A percentile compares a stretch with the other conserved stretches of the same genome.
Conservation (phyloP, 2,797 vertebrate species). For the Babyrousa celebensis region DNA sequence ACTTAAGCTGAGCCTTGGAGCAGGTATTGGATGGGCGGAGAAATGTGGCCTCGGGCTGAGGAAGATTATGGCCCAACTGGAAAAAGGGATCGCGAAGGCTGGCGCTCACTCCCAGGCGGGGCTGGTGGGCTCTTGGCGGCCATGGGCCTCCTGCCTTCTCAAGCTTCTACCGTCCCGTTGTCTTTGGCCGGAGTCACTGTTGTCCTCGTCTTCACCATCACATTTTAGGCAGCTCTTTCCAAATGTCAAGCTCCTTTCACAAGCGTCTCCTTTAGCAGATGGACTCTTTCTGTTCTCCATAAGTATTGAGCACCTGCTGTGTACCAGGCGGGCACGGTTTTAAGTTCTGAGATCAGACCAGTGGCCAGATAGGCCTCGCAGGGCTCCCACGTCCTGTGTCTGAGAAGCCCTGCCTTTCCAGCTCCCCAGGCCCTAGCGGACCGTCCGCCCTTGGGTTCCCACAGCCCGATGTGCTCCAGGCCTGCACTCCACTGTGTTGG, state of each 20-base stretch:
- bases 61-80: background rate
- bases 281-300: background rate
- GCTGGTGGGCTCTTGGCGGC: background rate
- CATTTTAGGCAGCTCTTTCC: conserved; percentile 20
- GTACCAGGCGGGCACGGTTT: background rate
- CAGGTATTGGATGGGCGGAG: background rate
- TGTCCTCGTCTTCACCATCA: background rate
- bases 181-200: background rate
- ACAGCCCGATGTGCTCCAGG: background rate
- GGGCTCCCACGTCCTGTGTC: background rate
- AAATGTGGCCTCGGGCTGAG: background rate
- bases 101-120: background rate
- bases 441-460: background rate
- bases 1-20: conserved; percentile 17
- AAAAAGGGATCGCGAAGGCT: background rate
- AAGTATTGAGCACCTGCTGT: background rate
- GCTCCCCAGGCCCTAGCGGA: background rate
- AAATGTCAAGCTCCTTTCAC: conserved; percentile 12
- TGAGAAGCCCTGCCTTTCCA: background rate
- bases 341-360: background rate
- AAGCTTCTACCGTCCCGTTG: background rate
- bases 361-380: background rate
- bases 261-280: conserved; percentile 22
- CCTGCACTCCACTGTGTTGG: background rate
- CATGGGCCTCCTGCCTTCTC: background rate